Percentiles rank a stretch among this genome's conserved stretches.
phyloP scores from a whole-genome alignment of 1,140 invertebrate genomes.

The Drosophila kurseongensis region DNA sequence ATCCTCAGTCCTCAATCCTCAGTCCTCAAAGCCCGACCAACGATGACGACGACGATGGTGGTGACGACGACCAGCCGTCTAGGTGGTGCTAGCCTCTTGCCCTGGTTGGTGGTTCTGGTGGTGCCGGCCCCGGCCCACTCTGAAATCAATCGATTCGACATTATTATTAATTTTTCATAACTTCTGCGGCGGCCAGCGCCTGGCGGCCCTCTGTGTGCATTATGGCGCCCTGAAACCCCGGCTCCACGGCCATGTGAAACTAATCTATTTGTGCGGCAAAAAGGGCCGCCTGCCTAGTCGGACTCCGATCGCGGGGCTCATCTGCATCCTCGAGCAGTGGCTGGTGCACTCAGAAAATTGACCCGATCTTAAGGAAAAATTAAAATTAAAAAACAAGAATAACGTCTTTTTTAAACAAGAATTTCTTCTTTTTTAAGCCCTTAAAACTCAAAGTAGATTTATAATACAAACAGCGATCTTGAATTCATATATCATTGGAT shows the following conservation, averaged over 20 bases:
- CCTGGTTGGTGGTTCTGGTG: conserved; percentile 24
- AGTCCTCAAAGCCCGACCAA: conserved; percentile 20
- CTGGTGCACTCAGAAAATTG: conserved; percentile 4
- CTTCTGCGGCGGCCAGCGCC: conserved; percentile 80
- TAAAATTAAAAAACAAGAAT: too few species aligned
- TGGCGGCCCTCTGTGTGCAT: conserved; percentile 75
- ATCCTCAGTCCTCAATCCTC: conserved; percentile 1
- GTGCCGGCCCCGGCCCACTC: conserved; percentile 41
- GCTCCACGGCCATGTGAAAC: conserved; percentile 78
- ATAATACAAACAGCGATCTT: too few species aligned
- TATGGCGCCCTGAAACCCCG: conserved; percentile 75
- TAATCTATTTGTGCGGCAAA: conserved; percentile 82
- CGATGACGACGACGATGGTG: conserved; percentile 21
- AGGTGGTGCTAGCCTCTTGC: conserved; percentile 62
- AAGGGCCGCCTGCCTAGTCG: conserved; percentile 63
- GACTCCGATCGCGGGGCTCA: conserved; percentile 13
- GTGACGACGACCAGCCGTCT: conserved; percentile 71
- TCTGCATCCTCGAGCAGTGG: conserved; percentile 20
- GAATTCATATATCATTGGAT: too few species aligned
- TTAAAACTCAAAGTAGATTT: too few species aligned
- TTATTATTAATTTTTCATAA: conserved; percentile 85
- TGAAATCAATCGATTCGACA: conserved; percentile 85
- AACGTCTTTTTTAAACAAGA: too few species aligned
- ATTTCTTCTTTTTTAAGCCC: too few species aligned
- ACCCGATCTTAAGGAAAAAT: neutral